A percentile compares a stretch with the other conserved stretches of the same genome.
Evolutionary conservation across 2,888 invertebrate genomes (phyloP).

Genomic region (Mythimna loreyi): DNA sequence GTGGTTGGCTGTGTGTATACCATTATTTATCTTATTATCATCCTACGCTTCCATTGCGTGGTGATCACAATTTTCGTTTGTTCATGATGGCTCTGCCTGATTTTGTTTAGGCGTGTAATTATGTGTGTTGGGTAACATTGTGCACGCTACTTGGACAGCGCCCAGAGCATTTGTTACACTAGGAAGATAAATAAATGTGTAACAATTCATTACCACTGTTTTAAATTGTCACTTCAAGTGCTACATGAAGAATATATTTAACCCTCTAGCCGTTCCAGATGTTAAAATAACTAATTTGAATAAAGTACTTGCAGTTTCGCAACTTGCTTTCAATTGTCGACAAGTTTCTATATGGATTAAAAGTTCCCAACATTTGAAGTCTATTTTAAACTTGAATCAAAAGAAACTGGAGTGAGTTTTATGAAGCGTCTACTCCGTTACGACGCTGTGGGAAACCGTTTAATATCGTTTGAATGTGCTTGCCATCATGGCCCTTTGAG

Average conservation of each 20-base stretch:
- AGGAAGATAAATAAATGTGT: neutral
- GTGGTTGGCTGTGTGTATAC: conserved; percentile 61
- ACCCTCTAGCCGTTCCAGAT: conserved; percentile 40
- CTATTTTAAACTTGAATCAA: conserved; percentile 38
- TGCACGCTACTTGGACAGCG: conserved; percentile 63
- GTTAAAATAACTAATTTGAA: conserved; percentile 52
- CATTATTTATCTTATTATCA: conserved; percentile 81
- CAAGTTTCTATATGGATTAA: conserved; percentile 48
- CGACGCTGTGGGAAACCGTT: conserved; percentile 49
- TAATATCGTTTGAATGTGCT: conserved; percentile 46
- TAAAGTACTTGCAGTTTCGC: conserved; percentile 38
- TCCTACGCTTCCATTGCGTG: conserved; percentile 84
- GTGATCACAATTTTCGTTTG: conserved; percentile 85
- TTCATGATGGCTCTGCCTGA: conserved; percentile 75
- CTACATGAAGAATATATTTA: conserved; percentile 20
- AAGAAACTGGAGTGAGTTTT: conserved; percentile 52
- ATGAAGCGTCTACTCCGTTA: conserved; percentile 40
- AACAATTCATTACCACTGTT: neutral
- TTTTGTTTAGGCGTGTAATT: conserved; percentile 82
- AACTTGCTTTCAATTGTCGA: conserved; percentile 45
- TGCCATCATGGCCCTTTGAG: conserved; percentile 48
- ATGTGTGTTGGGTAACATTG: conserved; percentile 66
- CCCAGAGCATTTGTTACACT: conserved; percentile 22
- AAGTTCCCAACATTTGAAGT: conserved; percentile 51
- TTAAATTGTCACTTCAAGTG: neutral